Conservation (phyloP, 2,797 vertebrate species). For the Masticophis lateralis region DNA sequence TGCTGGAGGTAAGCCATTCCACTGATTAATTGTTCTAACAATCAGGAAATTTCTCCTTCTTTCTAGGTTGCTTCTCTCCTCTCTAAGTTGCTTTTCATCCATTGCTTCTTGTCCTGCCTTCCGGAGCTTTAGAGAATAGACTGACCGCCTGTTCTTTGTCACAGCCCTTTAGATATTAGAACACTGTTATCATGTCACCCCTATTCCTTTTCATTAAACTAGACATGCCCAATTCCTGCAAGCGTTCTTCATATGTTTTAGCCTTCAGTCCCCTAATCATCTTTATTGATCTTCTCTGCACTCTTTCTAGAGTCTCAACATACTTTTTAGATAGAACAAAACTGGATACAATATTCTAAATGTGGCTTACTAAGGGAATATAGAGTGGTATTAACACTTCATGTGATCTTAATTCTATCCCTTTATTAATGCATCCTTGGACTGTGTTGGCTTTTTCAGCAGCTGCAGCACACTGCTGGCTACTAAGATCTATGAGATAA, state of each 20-base stretch:
- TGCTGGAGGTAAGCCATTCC: not conserved
- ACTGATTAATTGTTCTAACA: not conserved
- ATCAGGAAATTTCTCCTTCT: not conserved
- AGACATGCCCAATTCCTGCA: not conserved
- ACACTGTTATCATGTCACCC: not conserved
- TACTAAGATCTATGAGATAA: not conserved
- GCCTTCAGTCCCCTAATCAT: not conserved
- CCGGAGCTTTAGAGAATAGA: not conserved
- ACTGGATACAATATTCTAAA: not conserved
- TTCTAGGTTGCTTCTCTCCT: not conserved
- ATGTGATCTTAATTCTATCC: not conserved
- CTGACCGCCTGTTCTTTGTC: not conserved
- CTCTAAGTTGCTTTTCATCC: not conserved
- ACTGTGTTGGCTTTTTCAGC: not conserved
- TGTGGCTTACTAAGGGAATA: not conserved
- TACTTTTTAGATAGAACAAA: not conserved
- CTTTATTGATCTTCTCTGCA: not conserved
- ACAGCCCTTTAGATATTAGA: not conserved
- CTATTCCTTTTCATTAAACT: not conserved
- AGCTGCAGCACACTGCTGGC: not conserved
- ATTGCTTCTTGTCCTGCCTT: not conserved
- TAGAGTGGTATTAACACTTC: not conserved
- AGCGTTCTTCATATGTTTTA: not conserved
- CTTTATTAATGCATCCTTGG: not conserved
- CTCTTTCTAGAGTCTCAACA: not conserved